A percentile compares a stretch with the other conserved stretches of the same genome.
phyloP scores from a whole-genome alignment of 2,797 vertebrate species.

The Ctenosaura bakeri region DNA sequence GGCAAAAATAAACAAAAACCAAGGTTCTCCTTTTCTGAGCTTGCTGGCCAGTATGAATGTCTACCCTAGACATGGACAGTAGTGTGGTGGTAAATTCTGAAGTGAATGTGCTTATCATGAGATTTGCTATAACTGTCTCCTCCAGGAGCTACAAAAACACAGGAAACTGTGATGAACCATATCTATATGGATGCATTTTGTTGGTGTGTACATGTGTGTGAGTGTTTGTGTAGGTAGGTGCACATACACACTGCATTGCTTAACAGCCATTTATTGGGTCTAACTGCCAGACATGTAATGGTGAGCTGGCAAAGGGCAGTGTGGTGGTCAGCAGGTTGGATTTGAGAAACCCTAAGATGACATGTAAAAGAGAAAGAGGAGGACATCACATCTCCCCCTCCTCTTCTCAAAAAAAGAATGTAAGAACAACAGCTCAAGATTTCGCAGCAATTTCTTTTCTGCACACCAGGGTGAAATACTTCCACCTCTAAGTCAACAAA shows the following conservation, averaged over 20 bases:
- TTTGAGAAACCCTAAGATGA: too few species aligned
- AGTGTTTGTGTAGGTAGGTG: too few species aligned
- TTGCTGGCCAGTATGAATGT: neutral
- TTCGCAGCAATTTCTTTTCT: too few species aligned
- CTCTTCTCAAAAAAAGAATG: too few species aligned
- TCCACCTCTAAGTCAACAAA: too few species aligned
- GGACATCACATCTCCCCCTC: too few species aligned
- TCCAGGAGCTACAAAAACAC: neutral
- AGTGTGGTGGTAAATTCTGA: neutral
- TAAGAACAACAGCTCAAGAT: too few species aligned
- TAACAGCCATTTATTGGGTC: neutral
- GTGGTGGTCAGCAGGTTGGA: too few species aligned
- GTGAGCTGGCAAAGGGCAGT: neutral
- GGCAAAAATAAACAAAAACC: neutral
- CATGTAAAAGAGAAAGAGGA: too few species aligned
- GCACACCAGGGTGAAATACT: too few species aligned
- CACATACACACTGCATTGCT: neutral
- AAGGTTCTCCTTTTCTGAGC: neutral
- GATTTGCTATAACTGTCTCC: neutral
- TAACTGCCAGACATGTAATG: neutral
- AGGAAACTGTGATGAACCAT: neutral
- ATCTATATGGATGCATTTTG: neutral
- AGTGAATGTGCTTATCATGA: neutral
- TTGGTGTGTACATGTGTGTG: too few species aligned
- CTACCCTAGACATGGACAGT: neutral